Base-by-base conservation (phyloP, 2,113 vertebrate genomes). In the Gallinago jamesoni region DNA sequence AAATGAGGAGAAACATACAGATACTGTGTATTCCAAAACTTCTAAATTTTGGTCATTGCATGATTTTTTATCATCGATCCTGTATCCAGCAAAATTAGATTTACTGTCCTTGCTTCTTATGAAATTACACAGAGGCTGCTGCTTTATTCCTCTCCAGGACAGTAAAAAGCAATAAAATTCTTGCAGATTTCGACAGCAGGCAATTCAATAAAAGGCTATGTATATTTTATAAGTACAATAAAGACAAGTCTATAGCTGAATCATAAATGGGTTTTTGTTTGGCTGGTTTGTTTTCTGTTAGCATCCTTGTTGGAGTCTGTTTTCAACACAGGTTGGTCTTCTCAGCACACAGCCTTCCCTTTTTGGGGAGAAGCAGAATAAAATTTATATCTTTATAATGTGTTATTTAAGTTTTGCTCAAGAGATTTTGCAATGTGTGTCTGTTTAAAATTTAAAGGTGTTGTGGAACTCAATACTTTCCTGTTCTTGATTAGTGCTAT, bases 141-240 rank as follows among this genome's bases (percentile, higher is more conserved):
- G 97, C 97, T 97, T 98, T 96, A 97, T 98, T 97, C 97, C 98
- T 98, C 98, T 98, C 97, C 97, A 98, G 97, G 98, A 98, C 97
- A 98, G 98, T 98, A 98, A 98, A 98, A 98, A 98, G 98, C 98
- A 98, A 99, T 98, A 98, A 98, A 98, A 97, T 98, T 98, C 98
- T 98, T 98, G 98, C 98, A 98, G 98, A 98, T 98, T 98, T 97
- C 63, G 94, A 98, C 98, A 98, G 98, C 97, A 97, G 98, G 98
- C 98, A 98, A 98, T 98, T 98, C 98, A 98, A 98, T 98, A 98
- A 98, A 98, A 97, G 87, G 95, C 96, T 97, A 98, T 98, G 98
- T 98, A 98, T 98, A 99, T 98, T 98, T 98, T 98, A 98, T 99
- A 98, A 98, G 97, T 97, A 98, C 98, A 98, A 98, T 98, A 98